Percentiles rank a stretch among this genome's conserved stretches.
phyloP scores from a whole-genome alignment of 2,797 vertebrate species.

The Lutjanus campechanus region DNA sequence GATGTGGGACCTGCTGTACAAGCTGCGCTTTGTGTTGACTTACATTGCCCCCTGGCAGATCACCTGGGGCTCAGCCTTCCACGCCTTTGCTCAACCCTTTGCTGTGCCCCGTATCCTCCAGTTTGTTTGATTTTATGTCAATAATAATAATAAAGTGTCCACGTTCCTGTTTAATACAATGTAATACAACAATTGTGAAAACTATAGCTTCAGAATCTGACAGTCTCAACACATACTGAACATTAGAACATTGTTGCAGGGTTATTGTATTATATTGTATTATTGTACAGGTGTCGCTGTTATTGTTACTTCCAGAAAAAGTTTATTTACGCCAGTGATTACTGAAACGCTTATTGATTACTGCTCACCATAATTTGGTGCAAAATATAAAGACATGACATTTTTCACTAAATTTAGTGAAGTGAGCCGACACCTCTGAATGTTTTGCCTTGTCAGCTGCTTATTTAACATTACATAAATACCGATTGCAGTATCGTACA shows the following conservation, averaged over 20 bases:
- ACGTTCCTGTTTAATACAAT: neutral
- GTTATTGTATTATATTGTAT: neutral
- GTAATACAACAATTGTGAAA: neutral
- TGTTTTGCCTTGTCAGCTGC: no score
- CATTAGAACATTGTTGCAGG: neutral
- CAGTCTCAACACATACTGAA: neutral
- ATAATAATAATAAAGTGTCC: neutral
- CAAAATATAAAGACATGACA: no score
- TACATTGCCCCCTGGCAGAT: conserved; percentile 99
- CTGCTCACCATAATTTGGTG: no score
- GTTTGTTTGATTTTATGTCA: neutral
- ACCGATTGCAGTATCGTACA: no score
- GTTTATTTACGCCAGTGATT: no score
- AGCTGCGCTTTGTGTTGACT: conserved; percentile 96
- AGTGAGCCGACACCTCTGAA: no score
- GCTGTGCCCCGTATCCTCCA: conserved; percentile 99
- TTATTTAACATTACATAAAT: no score
- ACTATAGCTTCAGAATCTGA: neutral
- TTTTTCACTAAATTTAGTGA: no score
- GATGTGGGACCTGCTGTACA: conserved; percentile 99
- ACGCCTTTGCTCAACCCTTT: conserved; percentile 98
- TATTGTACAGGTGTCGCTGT: neutral
- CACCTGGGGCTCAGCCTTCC: conserved; percentile 99
- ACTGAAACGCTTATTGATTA: no score
- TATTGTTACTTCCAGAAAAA: neutral